Evolutionary conservation across 2,113 vertebrate genomes (phyloP), one percentile per base, ranked within the genome.

Genomic region (Cyphomyrus plagiostoma): DNA sequence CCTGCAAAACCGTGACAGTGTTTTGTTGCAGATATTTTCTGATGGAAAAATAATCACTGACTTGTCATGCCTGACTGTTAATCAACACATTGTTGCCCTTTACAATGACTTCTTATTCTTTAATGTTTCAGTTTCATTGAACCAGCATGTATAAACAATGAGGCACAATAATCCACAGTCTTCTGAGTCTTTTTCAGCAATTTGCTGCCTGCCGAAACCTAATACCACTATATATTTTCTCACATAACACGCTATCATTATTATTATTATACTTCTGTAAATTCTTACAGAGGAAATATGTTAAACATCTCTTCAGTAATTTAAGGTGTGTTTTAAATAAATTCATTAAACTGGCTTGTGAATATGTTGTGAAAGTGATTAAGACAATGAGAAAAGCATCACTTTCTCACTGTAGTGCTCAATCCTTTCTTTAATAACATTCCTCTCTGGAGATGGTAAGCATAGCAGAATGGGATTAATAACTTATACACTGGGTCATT

Each of bases 121-220:
- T 80, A 80, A 42, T 80, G 17, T 80, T 80, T 39, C 70, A 35
- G 26, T 35, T 77, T 80, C 74, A 8, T 42, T 35, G 35, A 35
- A 42, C 74, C 74, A 39, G 74, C 74, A 80, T 80, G 74, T 42
- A 80, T 80, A 80, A 80, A 80, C 62, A 42, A 80, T 80, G 74
- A 42, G 35, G 74, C 74, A 80, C 35, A 42, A 80, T 42, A 80
- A 39, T 80, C 35, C 35, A 39, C 11, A 77, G 11, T 39, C 35
- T 80, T 77, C 19, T 17, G 30, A 42, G 74, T 42, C 26, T 70
- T 80, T 80, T 42, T 42, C 13, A 80, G 35, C 35, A 42, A 80
- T 80, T 42, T 39, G 42, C 35, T 80, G 74, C 15, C 17, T 80
- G 74, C 74, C 15, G 17, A 19, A 70, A 26, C 9, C 62, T 11